Evolutionary conservation across 1,140 invertebrate genomes (phyloP), one percentile per base, ranked within the genome.

Genomic region (Heliconius hermathena): DNA sequence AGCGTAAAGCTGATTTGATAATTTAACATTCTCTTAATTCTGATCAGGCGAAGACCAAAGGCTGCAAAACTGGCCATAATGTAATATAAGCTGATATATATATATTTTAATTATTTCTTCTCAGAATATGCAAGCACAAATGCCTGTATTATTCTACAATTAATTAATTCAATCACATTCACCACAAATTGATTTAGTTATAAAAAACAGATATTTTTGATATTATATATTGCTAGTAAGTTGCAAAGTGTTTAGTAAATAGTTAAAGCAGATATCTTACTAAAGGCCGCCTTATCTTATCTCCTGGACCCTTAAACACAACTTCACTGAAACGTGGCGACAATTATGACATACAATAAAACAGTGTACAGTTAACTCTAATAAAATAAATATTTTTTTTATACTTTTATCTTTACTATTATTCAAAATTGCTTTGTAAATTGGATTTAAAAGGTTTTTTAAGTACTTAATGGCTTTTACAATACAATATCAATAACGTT

Each of bases 401-500:
- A 52, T 20, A 18, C 1, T 52, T 52, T 52, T 52, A 22, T 20
- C 8, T 57, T 26, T 33, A 33, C 33, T 66, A 13, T 4, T 22
- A 29, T 18, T 13, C 1, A 41, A 75, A 75, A 8, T 75, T 33
- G 16, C 29, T 76, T 13, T 11, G 4, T 4, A 71, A 76, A 26
- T 18, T 46, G 13, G 13, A 46, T 16, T 22, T 57, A 38, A 72
- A 72, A 41, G 36, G 8, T 9, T 26, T 66, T 66, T 29, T 26
- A 18, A 29, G 22, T 66, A 66, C 8, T 66, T 29, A 4, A 16
- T 16, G 11, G 20, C n/a, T 57, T 57, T 22, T 57, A 20, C 9
- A 66, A 20, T 3, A 66, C 60, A 66, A 29, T 29, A 66, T 76
- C 60, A 71, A 46, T 70, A 52, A 76, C 29, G 41, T 76, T 70